Conservation (phyloP, 2,113 vertebrate species). For the Danionella cerebrum region DNA sequence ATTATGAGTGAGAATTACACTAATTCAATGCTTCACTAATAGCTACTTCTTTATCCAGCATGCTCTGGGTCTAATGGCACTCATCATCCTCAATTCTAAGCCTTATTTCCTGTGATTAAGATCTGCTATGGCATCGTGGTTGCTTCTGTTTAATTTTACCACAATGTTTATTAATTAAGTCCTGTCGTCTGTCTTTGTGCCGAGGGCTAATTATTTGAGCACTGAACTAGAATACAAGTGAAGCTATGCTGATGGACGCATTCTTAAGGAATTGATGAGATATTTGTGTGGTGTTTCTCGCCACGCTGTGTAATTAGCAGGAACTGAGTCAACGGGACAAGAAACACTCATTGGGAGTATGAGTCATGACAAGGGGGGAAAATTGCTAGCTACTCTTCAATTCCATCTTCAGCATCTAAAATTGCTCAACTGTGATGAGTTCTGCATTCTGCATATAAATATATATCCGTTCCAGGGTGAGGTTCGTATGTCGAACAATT, state of each 20-base stretch:
- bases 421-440: background rate
- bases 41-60: constrained; percentile 32
- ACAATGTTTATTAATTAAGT: constrained; percentile 31
- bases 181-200: constrained; percentile 18
- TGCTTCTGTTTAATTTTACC: constrained; percentile 20
- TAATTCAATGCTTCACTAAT: constrained; percentile 41
- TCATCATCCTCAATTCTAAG: constrained; percentile 22
- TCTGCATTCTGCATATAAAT: too few species aligned
- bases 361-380: background rate
- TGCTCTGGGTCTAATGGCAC: constrained; percentile 31
- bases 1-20: constrained; percentile 29
- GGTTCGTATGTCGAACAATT: too few species aligned
- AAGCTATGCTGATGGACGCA: constrained; percentile 9
- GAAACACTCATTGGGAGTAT: background rate
- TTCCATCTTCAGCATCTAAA: background rate
- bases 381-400: background rate
- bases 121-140: constrained; percentile 20
- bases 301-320: constrained; percentile 11
- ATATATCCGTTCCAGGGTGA: too few species aligned
- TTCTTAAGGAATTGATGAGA: constrained; percentile 18
- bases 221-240: constrained; percentile 22
- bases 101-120: constrained; percentile 41
- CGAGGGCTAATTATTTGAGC: constrained; percentile 24
- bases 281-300: constrained; percentile 9
- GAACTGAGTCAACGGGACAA: constrained; percentile 5